Conservation (phyloP, 2,797 vertebrate genomes). For the Nothura maculosa region DNA sequence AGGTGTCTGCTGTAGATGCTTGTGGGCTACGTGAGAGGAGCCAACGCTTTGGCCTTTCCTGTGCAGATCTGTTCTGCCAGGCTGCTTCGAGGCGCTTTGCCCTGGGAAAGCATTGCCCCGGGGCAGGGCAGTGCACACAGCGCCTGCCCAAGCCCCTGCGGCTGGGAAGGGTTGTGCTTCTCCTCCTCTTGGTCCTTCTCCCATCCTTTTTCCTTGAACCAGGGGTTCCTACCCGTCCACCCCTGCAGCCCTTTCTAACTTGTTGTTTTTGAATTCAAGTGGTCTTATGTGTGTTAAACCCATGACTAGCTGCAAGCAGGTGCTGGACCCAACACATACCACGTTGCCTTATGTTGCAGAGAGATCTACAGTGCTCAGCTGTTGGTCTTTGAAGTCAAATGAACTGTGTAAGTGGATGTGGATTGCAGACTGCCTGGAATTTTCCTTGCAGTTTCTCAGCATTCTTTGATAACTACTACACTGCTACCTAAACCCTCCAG, state of each 20-base stretch:
- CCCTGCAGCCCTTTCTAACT: background rate
- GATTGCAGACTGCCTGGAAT: conserved; percentile 60
- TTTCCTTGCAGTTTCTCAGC: conserved; percentile 42
- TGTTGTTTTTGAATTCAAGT: conserved; percentile 39
- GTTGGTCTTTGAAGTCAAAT: conserved; percentile 55
- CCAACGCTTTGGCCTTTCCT: background rate
- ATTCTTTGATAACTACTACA: conserved; percentile 30
- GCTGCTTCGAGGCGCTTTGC: background rate
- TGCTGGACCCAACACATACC: conserved; percentile 54
- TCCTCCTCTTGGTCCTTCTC: background rate
- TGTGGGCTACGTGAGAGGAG: background rate
- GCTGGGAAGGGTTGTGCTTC: background rate
- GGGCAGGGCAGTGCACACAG: background rate
- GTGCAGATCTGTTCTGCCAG: background rate
- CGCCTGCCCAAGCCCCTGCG: background rate
- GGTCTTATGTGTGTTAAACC: conserved; percentile 37
- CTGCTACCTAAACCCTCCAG: conserved; percentile 34
- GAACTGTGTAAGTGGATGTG: conserved; percentile 48
- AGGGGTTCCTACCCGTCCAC: background rate
- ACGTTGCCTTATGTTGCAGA: conserved; percentile 67
- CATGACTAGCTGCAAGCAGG: conserved; percentile 50
- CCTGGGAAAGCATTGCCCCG: background rate
- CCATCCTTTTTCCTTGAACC: background rate
- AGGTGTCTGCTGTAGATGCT: background rate
- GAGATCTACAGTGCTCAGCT: conserved; percentile 46